Base-by-base conservation (phyloP, 1,140 invertebrate species). In the Phortica variegata region DNA sequence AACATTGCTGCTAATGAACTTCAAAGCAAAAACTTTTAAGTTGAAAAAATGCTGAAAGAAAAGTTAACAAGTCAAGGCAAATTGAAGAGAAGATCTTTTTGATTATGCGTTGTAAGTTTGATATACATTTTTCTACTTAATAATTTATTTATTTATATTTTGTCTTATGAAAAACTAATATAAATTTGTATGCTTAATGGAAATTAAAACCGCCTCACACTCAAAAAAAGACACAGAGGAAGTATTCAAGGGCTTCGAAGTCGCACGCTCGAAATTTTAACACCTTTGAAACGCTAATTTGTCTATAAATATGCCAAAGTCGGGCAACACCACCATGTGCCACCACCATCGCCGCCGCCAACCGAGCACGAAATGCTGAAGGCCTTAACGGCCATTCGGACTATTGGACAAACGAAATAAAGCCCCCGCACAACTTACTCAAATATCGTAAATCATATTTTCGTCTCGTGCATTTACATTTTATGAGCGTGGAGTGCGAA, bases 381-480 rank as follows among this genome's bases (percentile, higher is more conserved):
- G 33, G 10, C 5, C 7, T 15, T 6, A 15, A 10, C 13, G 12
- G 33, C 33, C 33, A 34, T 34, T 15, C 26, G 26, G 6, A 7
- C 12, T 12, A 6, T 29, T 12, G 12, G 26, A 7, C 12, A 7
- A 6, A 29, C 6, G 6, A 7, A 6, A 29, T 29, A 7, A 6
- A 29, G 32, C 4, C 13, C 13, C 13, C 6, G 4, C 6, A 8
- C 13, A 8, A 17, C 37, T 43, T 49, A 52, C 65, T 57, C 54
- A 63, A 68, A 54, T 63, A 60, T 65, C 63, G 65, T 69, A 68
- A 68, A 68, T 68, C 63, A 68, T 69, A 60, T 68, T 68, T 38
- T 26, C 55, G 62, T 53, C 65, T 63, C 63, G 63, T 68, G 63
- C 57, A 63, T 60, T 69, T 54, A 63, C 58, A 26, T 68, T 56